Conservation (phyloP, 2,888 invertebrate genomes). For the Agriopis leucophaearia region DNA sequence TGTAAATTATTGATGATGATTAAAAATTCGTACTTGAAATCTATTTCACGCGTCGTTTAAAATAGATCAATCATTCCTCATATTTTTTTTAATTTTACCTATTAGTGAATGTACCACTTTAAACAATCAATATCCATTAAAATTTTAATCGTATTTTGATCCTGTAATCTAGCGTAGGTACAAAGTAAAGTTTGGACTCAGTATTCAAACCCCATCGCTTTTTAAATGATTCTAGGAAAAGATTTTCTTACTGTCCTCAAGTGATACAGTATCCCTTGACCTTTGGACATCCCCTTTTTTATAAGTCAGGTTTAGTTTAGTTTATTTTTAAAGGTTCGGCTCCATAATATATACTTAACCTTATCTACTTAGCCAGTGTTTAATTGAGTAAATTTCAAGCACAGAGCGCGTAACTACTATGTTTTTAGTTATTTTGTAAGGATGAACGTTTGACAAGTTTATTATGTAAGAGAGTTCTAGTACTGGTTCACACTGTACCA, state of each 20-base stretch:
- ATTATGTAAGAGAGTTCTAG: neutral
- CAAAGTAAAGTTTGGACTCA: neutral
- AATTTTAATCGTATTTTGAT: constrained; percentile 2
- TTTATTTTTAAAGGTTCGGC: too few relatives aligned
- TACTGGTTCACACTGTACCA: constrained; percentile 21
- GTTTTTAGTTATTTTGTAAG: too few relatives aligned
- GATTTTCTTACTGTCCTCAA: neutral
- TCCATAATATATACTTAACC: too few relatives aligned
- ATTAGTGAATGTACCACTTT: neutral
- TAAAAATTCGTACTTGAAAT: too few relatives aligned
- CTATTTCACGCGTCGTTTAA: neutral
- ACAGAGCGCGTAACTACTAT: too few relatives aligned
- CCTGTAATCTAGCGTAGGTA: neutral
- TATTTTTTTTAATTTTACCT: neutral
- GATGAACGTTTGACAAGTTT: neutral
- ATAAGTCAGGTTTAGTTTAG: too few relatives aligned
- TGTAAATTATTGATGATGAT: neutral
- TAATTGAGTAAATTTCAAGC: too few relatives aligned
- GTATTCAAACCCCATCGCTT: neutral
- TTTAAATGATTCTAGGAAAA: neutral
- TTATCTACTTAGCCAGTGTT: too few relatives aligned
- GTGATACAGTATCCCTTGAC: neutral
- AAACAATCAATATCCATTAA: neutral
- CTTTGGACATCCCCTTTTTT: too few relatives aligned
- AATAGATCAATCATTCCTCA: neutral